These are phyloP conservation scores for Alethe diademata DNA, from an alignment of 2,113 vertebrate genomes.

Conservation along the genomic window DNA sequence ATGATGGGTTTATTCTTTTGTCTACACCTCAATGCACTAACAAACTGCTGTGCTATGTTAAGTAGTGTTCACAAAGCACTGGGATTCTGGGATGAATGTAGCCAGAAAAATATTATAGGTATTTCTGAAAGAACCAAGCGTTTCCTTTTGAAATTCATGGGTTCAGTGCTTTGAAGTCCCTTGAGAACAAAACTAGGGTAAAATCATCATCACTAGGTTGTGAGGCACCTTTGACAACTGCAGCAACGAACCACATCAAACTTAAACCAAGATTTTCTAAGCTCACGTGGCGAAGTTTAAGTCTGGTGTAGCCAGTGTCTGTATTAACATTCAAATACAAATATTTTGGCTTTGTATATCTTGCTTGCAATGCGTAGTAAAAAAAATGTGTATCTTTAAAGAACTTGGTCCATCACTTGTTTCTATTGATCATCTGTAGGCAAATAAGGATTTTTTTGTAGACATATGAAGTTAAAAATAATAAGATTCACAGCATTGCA, in stretches of 20 bases:
- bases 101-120: not conserved
- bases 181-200: not conserved
- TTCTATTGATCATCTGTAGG: not conserved
- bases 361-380: not conserved
- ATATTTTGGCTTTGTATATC: not conserved
- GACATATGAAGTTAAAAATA: not conserved
- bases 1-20: not conserved
- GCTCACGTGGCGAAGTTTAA: accelerated
- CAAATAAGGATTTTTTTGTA: not conserved
- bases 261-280: not conserved
- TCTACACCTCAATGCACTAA: not conserved
- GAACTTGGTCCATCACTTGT: not conserved
- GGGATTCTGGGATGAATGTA: not conserved
- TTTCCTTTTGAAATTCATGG: not conserved
- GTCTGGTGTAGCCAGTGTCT: not conserved
- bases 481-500: not conserved
- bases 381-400: not conserved
- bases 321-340: not conserved
- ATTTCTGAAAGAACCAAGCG: not conserved
- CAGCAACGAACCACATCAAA: not conserved
- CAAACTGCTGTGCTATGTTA: not conserved
- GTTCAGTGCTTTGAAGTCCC: not conserved
- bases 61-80: not conserved
- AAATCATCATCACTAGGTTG: not conserved
- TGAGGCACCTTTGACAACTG: not conserved